phyloP scores from a whole-genome alignment of 2,113 vertebrate species.

The Grus americana region DNA sequence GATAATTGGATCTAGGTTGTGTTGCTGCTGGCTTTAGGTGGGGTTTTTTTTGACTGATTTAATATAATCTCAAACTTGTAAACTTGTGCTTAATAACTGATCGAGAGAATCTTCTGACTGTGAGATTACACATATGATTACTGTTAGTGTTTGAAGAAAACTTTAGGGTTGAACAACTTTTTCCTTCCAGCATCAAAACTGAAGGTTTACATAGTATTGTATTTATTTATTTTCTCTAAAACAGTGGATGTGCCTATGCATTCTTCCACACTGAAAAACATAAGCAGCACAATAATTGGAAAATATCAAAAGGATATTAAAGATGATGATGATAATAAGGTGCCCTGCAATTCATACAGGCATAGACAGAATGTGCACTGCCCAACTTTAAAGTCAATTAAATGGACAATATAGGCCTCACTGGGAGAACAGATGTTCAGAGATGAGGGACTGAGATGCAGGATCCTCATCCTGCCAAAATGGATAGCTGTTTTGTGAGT shows the following conservation, averaged over 20 bases:
- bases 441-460: not conserved
- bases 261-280: not conserved
- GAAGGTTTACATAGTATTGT: not conserved
- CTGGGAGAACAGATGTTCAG: not conserved
- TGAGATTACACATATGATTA: not conserved
- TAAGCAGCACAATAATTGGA: not conserved
- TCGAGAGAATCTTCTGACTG: not conserved
- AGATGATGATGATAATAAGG: not conserved
- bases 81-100: not conserved
- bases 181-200: not conserved
- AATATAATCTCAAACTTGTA: not conserved
- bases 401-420: not conserved
- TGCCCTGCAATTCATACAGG: not conserved
- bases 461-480: not conserved
- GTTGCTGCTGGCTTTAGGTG: not conserved
- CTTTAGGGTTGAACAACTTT: not conserved
- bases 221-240: not conserved
- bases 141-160: not conserved
- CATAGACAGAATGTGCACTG: not conserved
- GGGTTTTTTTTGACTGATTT: not conserved
- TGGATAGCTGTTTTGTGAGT: not conserved
- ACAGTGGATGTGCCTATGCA: not conserved
- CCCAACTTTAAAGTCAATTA: not conserved
- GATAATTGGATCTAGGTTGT: slow-evolving; percentile 15
- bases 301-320: not conserved